Conservation (phyloP, 1,140 invertebrate genomes). For the Papilio xuthus region DNA sequence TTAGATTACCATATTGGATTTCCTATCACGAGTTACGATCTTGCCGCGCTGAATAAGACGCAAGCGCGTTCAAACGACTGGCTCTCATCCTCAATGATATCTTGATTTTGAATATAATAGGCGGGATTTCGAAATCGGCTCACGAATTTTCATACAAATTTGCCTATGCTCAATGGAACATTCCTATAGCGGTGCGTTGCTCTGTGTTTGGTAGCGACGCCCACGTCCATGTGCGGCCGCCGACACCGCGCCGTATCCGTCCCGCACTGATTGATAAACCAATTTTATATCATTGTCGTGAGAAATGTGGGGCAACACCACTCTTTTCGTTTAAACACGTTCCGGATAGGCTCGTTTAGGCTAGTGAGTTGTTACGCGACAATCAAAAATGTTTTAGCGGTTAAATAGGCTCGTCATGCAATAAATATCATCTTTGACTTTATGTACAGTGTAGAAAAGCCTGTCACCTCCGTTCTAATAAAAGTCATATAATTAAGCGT, state of each 20-base stretch:
- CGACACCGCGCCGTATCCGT: constrained; percentile 69
- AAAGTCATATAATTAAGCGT: not conserved
- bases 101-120: constrained; percentile 33
- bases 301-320: constrained; percentile 59
- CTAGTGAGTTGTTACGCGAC: not conserved
- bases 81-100: constrained; percentile 18
- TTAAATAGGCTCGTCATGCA: not conserved
- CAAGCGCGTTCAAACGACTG: not conserved
- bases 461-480: not conserved
- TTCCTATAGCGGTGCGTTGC: constrained; percentile 44
- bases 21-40: constrained; percentile 19
- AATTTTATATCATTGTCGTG: constrained; percentile 76
- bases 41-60: constrained; percentile 22
- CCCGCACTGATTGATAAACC: constrained; percentile 72
- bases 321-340: constrained; percentile 11
- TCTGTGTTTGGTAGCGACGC: constrained; percentile 41
- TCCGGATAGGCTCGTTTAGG: not conserved
- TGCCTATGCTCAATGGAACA: constrained; percentile 32
- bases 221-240: constrained; percentile 56
- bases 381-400: not conserved
- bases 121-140: constrained; percentile 10
- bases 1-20: constrained; percentile 22
- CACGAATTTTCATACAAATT: constrained; percentile 15
- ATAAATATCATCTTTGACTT: not conserved
- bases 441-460: not conserved